Evolutionary conservation across 64 coral and sea anemone species (phyloP), one percentile per base, ranked within the genome.

Genomic region (Anthopleura sola): DNA sequence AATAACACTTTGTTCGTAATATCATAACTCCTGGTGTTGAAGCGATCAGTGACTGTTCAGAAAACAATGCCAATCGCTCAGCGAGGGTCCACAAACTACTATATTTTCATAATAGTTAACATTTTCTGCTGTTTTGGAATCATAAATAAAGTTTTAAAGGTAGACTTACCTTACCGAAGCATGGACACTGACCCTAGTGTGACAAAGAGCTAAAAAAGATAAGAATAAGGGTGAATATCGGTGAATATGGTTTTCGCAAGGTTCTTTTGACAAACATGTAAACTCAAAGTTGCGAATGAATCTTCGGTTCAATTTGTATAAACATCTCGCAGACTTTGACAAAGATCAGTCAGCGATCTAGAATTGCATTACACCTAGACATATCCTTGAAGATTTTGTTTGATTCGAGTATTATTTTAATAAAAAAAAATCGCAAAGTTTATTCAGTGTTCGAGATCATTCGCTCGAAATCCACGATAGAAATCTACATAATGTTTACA

Each of bases 401-500:
- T 10, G 5, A 7, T 53, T 53, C 13, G 13, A 44, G 40, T 6
- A 44, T 44, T 9, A 53, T 53, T 15, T 53, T 53, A 12, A 15
- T 53, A 4, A 62, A 26, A 4, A 62, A 26, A 62, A 26, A 62
- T 62, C n/a, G 7, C 58, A 53, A 53, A 53, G 11, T 62, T 71
- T 32, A 32, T 32, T 36, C 24, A 11, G 1, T 0, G 14, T 15
- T 71, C 66, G 29, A 31, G 28, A 71, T 71, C 31, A 16, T 71
- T 71, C 66, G 66, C 34, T 71, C 66, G 66, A 71, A 32, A 13
- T 28, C n/a, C 58, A 71, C 10, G 0, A 31, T 15, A 14, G 66
- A 71, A 71, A 71, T 33, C 66, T 71, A 71, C 66, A 71, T 62
- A 26, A 3, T 71, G 66, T 71, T 31, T 71, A 71, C 12, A 71